phyloP scores from a whole-genome alignment of 2,113 vertebrate species.

The Apistogramma diplotaenia region DNA sequence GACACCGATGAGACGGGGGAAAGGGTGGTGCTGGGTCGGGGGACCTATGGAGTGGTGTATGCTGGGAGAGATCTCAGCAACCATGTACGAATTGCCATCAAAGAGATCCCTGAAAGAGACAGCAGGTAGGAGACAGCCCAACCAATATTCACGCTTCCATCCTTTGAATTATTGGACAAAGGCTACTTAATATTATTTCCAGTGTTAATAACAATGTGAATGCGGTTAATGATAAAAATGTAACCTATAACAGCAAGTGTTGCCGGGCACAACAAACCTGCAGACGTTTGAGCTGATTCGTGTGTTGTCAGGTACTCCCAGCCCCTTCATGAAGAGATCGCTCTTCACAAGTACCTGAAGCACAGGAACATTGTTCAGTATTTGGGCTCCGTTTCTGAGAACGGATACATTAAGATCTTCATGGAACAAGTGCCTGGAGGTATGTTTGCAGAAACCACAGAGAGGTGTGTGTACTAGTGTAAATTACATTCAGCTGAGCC shows the following conservation, averaged over 20 bases:
- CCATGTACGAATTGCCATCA: conserved; percentile 91
- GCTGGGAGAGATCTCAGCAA: conserved; percentile 87
- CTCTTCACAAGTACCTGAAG: conserved; percentile 96
- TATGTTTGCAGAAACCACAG: conserved; percentile 5
- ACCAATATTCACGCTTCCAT: not conserved
- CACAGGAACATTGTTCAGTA: conserved; percentile 99
- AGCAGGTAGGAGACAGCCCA: conserved; percentile 74
- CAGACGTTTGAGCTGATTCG: no score
- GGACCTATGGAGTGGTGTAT: conserved; percentile 90
- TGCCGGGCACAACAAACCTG: no score
- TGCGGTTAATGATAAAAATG: not conserved
- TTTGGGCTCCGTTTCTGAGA: conserved; percentile 94
- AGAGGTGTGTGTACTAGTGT: not conserved
- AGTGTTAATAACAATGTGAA: not conserved
- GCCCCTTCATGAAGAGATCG: conserved; percentile 97
- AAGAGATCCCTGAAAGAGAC: conserved; percentile 91
- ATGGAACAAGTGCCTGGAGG: conserved; percentile 99
- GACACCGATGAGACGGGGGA: conserved; percentile 84
- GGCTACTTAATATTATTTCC: not conserved
- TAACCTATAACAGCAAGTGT: not conserved
- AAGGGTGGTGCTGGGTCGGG: conserved; percentile 86
- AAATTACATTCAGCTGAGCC: not conserved
- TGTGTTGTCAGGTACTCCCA: conserved; percentile 98
- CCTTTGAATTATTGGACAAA: not conserved
- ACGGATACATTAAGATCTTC: conserved; percentile 98